phyloP scores from a whole-genome alignment of 2,888 invertebrate genomes.

The Argyra leucocephala region DNA sequence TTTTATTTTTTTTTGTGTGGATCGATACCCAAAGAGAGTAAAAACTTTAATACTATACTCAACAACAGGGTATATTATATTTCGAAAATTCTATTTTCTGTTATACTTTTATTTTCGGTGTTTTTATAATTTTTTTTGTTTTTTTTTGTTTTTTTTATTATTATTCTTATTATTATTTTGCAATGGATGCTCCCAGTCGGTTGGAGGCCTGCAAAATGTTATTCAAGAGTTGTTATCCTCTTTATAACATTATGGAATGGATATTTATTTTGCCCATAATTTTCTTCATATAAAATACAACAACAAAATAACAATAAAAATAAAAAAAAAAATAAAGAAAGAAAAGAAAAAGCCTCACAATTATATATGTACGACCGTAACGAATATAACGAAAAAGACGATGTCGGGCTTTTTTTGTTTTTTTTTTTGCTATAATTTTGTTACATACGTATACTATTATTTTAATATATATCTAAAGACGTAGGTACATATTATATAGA shows the following conservation, averaged over 20 bases:
- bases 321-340: too few relatives aligned
- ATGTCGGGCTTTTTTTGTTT: too few relatives aligned
- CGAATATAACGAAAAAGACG: not conserved
- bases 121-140: not conserved
- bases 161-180: not conserved
- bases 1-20: not conserved
- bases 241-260: not conserved
- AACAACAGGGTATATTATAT: not conserved
- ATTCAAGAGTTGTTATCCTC: not conserved
- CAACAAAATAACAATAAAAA: too few relatives aligned
- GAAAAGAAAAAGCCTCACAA: not conserved
- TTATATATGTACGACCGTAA: constrained; percentile 1
- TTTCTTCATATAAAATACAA: too few relatives aligned
- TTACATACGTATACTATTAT: too few relatives aligned
- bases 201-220: not conserved
- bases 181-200: not conserved
- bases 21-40: constrained; percentile 12
- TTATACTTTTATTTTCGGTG: not conserved
- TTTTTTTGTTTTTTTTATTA: not conserved
- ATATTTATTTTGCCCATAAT: too few relatives aligned
- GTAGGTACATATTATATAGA: too few relatives aligned
- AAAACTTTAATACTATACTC: not conserved
- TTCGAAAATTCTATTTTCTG: not conserved
- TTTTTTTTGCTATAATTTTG: too few relatives aligned
- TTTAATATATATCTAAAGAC: too few relatives aligned